Base-by-base conservation (phyloP, 2,797 vertebrate species). In the Caiman crocodilus region DNA sequence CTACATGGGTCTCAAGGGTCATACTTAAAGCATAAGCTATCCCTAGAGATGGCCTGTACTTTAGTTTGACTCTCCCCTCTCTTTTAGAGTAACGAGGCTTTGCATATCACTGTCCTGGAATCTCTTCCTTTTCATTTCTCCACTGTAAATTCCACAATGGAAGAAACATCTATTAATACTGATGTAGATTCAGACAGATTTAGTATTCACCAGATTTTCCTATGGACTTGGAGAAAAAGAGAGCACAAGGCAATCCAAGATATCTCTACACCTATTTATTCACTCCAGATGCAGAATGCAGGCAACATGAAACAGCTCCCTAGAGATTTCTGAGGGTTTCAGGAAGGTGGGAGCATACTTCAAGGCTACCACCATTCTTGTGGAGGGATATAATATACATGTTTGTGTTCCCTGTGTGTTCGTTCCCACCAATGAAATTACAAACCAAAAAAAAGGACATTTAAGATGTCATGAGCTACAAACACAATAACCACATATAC, bases 281-380 rank as follows among this genome's bases (percentile, higher is more conserved):
- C n/a, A 6, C 7, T 64, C 14, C 1, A 1, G 1, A 80, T 71
- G 8, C 50, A 35, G 84, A 75, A 23, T 1, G 15, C 5, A 58
- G 76, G 78, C 58, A 23, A 28, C 42, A 1, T 76, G 15, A 21
- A 79, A 4, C 5, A 78, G 67, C 5, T 12, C 17, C 0, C 30
- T 13, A 64, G 50, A 71, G 8, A 3, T 60, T 67, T 79, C 11
- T 50, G 42, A 5, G 15, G 77, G 5, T 78, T 26, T 73, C 16
- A 7, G 57, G 12, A 42, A 3, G 76, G 76, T 1, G 63, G 7
- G 23, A 60, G 6, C 2, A 6, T 23, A 55, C 7, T 4, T 15
- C 10, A 30, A 14, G 50, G 21, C 42, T 32, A n/a, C 3, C 63
- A 42, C 76, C 28, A 12, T 32, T 8, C 23, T 30, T 56, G n/a